Evolutionary conservation across 2,888 invertebrate species (phyloP).

Genomic region (Eupeodes luniger): DNA sequence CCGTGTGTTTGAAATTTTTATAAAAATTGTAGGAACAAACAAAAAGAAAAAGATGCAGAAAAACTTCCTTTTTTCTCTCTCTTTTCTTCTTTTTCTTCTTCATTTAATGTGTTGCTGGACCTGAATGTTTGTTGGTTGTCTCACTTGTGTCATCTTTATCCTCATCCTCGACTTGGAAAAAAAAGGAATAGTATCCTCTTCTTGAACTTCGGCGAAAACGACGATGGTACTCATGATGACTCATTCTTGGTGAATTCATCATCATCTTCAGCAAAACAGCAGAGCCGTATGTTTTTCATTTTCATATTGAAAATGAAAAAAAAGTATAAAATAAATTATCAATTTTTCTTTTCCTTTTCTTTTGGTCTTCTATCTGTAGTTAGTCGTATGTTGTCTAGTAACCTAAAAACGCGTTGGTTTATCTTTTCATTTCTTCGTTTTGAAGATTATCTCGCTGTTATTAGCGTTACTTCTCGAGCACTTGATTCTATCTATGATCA

Average conservation of each 20-base stretch:
- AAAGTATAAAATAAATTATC: not conserved
- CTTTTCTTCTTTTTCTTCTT: not conserved
- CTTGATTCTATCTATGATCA: conserved; percentile 28
- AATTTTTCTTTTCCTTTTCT: conserved; percentile 15
- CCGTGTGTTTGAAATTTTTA: conserved; percentile 61
- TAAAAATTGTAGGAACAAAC: not conserved
- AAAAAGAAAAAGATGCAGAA: not conserved
- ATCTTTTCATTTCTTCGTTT: conserved; percentile 6
- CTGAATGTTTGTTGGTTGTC: conserved; percentile 2
- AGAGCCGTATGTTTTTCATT: conserved; percentile 3
- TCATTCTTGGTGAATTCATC: conserved; percentile 36
- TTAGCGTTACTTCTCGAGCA: conserved; percentile 43
- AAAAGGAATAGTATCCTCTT: not conserved
- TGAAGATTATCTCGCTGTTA: conserved; percentile 36
- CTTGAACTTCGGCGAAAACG: not conserved
- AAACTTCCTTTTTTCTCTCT: not conserved
- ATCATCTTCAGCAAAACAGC: not conserved
- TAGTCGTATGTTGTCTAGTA: conserved; percentile 31
- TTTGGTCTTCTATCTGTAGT: not conserved
- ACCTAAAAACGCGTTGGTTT: conserved; percentile 60
- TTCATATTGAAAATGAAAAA: conserved; percentile 24
- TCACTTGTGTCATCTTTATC: conserved; percentile 25
- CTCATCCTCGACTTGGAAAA: not conserved
- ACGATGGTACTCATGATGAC: conserved; percentile 7
- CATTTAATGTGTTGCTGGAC: conserved; percentile 5